Base-by-base conservation (phyloP, 2,888 invertebrate species). In the Gari tellinella region DNA sequence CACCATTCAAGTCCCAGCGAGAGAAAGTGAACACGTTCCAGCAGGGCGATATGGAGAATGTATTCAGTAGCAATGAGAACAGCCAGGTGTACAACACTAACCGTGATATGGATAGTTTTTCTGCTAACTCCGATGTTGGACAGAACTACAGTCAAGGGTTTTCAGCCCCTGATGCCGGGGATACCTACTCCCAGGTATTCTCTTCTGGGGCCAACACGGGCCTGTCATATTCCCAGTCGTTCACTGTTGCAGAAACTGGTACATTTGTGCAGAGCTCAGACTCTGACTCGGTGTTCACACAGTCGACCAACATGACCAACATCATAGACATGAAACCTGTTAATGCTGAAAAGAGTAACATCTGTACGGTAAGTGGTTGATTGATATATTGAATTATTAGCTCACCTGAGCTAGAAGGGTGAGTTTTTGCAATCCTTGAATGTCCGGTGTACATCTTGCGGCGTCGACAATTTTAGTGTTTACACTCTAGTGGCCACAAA, bases 321-420 rank as follows among this genome's bases (percentile, higher is more conserved):
- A 77, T 77, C 31, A 72, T 76, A 63, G 75, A 77, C 31, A 46
- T 82, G 45, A 82, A 79, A 60, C 45, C 73, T 12, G 21, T 25
- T n/a, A 55, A 37, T 38, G 43, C 45, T 5, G 78, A 73, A 45
- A 90, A 90, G 56, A 87, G 85, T 60, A 92, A 92, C 74, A 91
- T 92, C 17, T 92, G 92, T 82, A 91, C 95, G 94, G 96, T 91
- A 75, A 78, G 80, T 69, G 10, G 25, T 48, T 56, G 31, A 31
- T 56, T n/a, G n/a, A n/a, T n/a, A n/a, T n/a, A n/a, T n/a, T n/a
- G n/a, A n/a, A n/a, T n/a, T n/a, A n/a, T n/a, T n/a, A n/a, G n/a
- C n/a, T n/a, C n/a, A n/a, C n/a, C n/a, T n/a, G n/a, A n/a, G n/a
- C n/a, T n/a, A n/a, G n/a, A n/a, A n/a, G n/a, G n/a, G n/a, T n/a